Evolutionary conservation across 2,797 vertebrate species (phyloP).

Genomic region (Melopsittacus undulatus): DNA sequence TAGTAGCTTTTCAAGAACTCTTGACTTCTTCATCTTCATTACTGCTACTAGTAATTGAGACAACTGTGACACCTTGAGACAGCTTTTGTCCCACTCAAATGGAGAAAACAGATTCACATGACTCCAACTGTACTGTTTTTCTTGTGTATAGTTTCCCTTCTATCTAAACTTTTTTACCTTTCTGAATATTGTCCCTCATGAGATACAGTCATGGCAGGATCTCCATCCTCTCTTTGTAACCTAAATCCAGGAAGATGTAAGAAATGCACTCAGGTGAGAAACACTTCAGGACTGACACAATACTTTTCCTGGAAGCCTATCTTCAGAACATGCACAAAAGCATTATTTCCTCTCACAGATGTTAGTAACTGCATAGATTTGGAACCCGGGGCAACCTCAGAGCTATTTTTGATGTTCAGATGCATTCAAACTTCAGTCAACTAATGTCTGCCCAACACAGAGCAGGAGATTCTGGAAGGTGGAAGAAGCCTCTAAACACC

Average conservation of each 20-base stretch:
- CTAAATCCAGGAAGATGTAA: neutral
- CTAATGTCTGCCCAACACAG: neutral
- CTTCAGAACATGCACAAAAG: neutral
- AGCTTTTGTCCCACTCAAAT: neutral
- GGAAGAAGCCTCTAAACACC: neutral
- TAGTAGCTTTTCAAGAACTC: neutral
- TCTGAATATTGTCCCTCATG: neutral
- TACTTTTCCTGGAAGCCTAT: neutral
- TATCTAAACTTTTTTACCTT: neutral
- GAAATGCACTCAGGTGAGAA: neutral
- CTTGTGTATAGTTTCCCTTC: neutral
- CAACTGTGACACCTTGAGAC: neutral
- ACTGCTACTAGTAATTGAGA: neutral
- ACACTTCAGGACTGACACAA: neutral
- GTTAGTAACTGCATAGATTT: neutral
- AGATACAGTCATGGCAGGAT: neutral
- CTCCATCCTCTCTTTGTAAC: neutral
- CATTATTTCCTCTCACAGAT: neutral
- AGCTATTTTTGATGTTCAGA: neutral
- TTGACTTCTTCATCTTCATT: neutral
- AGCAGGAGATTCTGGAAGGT: neutral
- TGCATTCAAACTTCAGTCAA: neutral
- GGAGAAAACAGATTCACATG: neutral
- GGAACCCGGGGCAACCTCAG: neutral
- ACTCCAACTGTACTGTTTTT: neutral